Conservation (phyloP, 2,113 vertebrate species). For the Gorsachius goisagi region DNA sequence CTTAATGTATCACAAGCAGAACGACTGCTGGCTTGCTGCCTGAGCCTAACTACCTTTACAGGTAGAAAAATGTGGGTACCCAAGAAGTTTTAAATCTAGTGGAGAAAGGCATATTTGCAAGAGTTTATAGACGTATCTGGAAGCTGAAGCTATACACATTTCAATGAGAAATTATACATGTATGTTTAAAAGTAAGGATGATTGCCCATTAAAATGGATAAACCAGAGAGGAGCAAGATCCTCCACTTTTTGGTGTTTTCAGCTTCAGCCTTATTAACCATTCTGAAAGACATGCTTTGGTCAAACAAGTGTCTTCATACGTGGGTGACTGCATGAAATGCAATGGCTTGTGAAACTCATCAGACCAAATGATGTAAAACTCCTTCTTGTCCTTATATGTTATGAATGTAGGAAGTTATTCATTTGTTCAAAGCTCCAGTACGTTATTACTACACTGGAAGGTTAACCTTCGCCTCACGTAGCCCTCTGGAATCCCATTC, state of each 20-base stretch:
- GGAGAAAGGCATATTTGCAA: background rate
- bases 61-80: background rate
- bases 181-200: background rate
- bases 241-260: background rate
- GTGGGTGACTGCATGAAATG: background rate
- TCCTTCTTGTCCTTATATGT: background rate
- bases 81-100: background rate
- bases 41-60: background rate
- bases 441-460: background rate
- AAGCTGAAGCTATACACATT: background rate
- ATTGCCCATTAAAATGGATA: background rate
- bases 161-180: background rate
- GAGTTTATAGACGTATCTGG: background rate
- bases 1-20: background rate
- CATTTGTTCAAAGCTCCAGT: background rate
- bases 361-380: background rate
- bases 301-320: background rate
- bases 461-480: background rate
- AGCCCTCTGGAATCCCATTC: background rate
- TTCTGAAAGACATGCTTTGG: background rate
- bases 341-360: background rate
- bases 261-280: background rate
- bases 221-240: background rate
- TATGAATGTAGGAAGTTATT: background rate
- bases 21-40: background rate